Evolutionary conservation across 1,140 invertebrate species (phyloP).

Genomic region (Telenomus remus): DNA sequence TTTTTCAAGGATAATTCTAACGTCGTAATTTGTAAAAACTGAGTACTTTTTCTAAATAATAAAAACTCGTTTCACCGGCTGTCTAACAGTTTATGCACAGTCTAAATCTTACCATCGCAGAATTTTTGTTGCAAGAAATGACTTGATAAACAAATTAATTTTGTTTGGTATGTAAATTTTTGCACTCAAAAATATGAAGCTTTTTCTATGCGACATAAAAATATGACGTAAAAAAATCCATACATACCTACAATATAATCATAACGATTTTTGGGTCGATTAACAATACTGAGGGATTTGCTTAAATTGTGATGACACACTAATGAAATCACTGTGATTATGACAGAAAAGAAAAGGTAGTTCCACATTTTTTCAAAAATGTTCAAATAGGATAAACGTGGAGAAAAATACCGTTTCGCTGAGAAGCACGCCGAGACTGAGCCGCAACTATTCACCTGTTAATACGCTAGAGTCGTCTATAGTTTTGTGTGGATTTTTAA

Average conservation of each 20-base stretch:
- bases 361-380: slow-evolving; percentile 63
- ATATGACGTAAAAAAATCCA: too few relatives aligned
- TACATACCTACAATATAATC: slow-evolving; percentile 71
- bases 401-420: slow-evolving; percentile 13
- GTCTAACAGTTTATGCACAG: too few relatives aligned
- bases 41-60: too few relatives aligned
- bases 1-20: too few relatives aligned
- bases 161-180: too few relatives aligned
- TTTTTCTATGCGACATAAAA: too few relatives aligned
- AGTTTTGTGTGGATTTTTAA: slow-evolving; percentile 61
- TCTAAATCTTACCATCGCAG: too few relatives aligned
- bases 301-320: slow-evolving; percentile 64
- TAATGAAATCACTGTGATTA: slow-evolving; percentile 62
- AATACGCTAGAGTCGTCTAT: slow-evolving; percentile 22
- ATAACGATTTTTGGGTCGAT: slow-evolving; percentile 63
- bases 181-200: too few relatives aligned
- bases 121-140: too few relatives aligned
- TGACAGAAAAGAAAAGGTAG: slow-evolving; percentile 62
- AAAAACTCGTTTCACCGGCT: too few relatives aligned
- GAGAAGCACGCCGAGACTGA: slow-evolving; percentile 18
- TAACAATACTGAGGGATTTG: slow-evolving; percentile 64
- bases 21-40: too few relatives aligned
- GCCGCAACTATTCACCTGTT: slow-evolving; percentile 31
- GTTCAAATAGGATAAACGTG: not conserved
- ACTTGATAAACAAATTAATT: too few relatives aligned